These are phyloP conservation scores for Numenius arquata DNA, from an alignment of 2,113 vertebrate genomes.

Conservation along the genomic window DNA sequence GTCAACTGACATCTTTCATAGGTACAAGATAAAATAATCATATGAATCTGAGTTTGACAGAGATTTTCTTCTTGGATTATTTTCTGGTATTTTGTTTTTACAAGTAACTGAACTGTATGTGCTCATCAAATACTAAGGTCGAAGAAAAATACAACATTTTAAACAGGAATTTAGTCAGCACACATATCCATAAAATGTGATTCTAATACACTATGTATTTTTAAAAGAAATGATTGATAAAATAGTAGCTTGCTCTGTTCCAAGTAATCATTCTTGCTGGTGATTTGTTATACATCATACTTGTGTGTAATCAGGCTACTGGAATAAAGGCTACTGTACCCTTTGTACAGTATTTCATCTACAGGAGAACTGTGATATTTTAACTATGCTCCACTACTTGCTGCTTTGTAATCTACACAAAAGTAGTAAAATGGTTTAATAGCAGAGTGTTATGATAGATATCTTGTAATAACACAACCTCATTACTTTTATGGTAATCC, in stretches of 20 bases:
- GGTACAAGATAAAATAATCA: background rate
- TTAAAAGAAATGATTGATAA: background rate
- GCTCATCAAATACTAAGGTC: background rate
- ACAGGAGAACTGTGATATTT: background rate
- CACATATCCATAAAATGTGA: background rate
- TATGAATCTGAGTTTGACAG: background rate
- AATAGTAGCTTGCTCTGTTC: background rate
- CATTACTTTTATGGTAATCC: background rate
- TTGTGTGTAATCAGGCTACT: background rate
- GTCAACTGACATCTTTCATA: background rate
- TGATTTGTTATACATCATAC: background rate
- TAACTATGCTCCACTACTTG: background rate
- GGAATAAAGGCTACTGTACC: background rate
- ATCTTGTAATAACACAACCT: background rate
- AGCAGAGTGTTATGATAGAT: background rate
- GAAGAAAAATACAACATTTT: background rate
- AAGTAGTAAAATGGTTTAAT: constrained; percentile 13
- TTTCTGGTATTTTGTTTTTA: background rate
- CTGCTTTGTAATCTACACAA: background rate
- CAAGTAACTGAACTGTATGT: background rate
- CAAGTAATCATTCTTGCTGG: background rate
- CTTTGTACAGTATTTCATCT: background rate
- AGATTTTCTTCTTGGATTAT: background rate
- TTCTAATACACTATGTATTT: background rate
- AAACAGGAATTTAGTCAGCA: background rate